These are phyloP conservation scores for Stenodera caucasica DNA, from an alignment of 2,888 invertebrate genomes.

Conservation along the genomic window DNA sequence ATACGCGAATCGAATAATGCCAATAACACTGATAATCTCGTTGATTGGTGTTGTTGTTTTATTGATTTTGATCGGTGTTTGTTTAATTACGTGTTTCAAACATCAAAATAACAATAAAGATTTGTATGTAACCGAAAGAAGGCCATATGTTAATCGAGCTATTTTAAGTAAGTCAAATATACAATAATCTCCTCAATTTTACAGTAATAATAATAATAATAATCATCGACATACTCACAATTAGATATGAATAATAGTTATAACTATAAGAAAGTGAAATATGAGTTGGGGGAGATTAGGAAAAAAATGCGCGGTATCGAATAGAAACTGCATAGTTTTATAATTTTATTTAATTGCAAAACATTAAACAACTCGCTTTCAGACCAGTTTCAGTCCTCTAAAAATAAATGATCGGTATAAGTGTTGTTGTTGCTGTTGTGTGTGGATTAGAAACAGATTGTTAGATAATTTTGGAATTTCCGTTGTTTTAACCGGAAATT, in stretches of 20 bases:
- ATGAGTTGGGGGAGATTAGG: too few species aligned
- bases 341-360: neutral
- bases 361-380: neutral
- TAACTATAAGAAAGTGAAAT: too few species aligned
- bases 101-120: neutral
- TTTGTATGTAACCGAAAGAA: neutral
- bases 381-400: neutral
- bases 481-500: too few species aligned
- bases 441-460: neutral
- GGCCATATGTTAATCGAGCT: neutral
- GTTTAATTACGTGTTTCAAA: neutral
- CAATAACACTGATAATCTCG: neutral
- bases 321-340: neutral
- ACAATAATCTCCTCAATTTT: too few species aligned
- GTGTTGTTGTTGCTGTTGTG: neutral
- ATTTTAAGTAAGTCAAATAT: neutral
- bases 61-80: neutral
- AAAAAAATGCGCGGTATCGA: neutral
- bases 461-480: too few species aligned
- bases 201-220: too few species aligned
- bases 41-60: neutral
- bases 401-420: neutral
- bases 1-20: too few species aligned
- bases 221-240: too few species aligned
- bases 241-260: too few species aligned